These are phyloP conservation scores for Lamprologus lemairii DNA, from an alignment of 2,113 vertebrate genomes.

Conservation along the genomic window DNA sequence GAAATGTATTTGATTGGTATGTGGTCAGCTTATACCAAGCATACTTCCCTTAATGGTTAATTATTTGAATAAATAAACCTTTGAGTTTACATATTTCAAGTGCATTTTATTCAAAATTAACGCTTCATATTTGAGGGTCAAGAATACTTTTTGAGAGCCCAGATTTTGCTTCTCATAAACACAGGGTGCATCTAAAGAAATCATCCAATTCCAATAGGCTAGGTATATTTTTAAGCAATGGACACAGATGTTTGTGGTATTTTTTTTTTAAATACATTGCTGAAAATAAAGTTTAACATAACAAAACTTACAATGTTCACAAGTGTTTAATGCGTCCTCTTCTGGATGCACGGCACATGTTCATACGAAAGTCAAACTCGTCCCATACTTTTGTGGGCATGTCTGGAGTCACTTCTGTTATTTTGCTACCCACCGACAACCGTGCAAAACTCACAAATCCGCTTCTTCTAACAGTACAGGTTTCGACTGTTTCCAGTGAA, in stretches of 20 bases:
- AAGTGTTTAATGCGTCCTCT: not conserved
- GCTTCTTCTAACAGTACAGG: not conserved
- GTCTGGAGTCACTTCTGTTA: not conserved
- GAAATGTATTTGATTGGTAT: not conserved
- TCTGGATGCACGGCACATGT: not conserved
- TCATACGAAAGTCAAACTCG: not conserved
- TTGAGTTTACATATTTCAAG: not conserved
- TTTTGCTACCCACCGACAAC: not conserved
- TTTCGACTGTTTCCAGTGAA: not conserved
- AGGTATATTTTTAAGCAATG: not conserved
- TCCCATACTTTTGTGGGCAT: not conserved
- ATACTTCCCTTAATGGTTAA: not conserved
- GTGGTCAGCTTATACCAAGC: not conserved
- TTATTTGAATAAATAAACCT: not conserved
- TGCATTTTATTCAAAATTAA: not conserved
- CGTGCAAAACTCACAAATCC: not conserved
- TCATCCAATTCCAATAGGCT: not conserved
- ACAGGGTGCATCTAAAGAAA: not conserved
- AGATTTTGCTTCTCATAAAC: not conserved
- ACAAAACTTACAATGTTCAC: not conserved
- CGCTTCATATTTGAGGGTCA: not conserved
- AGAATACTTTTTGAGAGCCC: not conserved
- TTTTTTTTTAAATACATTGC: rapidly evolving
- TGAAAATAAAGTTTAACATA: not conserved
- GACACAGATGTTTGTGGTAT: not conserved